These are phyloP conservation scores for Amblyteles armatorius DNA, from an alignment of 2,888 invertebrate genomes.

Conservation along the genomic window DNA sequence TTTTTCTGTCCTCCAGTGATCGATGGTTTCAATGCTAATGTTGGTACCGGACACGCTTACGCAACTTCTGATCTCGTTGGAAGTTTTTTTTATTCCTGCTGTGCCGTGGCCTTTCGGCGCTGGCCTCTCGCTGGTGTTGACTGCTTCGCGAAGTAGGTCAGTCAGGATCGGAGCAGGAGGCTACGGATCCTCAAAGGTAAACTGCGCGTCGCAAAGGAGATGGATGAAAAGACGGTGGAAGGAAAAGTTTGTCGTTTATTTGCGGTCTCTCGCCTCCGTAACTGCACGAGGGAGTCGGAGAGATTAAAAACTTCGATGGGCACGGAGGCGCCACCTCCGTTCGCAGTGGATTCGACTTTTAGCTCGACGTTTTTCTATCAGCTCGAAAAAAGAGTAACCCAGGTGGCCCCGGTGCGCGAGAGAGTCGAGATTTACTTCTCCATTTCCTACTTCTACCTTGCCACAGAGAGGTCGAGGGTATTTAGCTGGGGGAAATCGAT, in stretches of 20 bases:
- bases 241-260: conserved; percentile 60
- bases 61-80: background rate
- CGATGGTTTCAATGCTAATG: background rate
- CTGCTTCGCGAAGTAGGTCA: conserved; percentile 27
- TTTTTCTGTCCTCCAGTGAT: background rate
- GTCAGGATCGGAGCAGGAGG: conserved; percentile 14
- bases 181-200: conserved; percentile 15
- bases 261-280: conserved; percentile 57
- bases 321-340: background rate
- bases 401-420: conserved; percentile 22
- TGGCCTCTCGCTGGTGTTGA: background rate
- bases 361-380: conserved; percentile 58
- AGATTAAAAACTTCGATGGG: conserved; percentile 57
- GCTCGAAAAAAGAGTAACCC: conserved; percentile 37
- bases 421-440: conserved; percentile 49
- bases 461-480: conserved; percentile 50
- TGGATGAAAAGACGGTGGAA: conserved; percentile 9
- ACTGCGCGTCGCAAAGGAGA: conserved; percentile 20
- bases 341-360: conserved; percentile 54
- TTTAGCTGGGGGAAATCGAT: conserved; percentile 60
- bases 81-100: background rate
- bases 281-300: conserved; percentile 34
- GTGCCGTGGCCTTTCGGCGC: background rate
- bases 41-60: background rate
- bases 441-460: conserved; percentile 18